Percentiles rank a stretch among this genome's conserved stretches.
These are phyloP conservation scores for Globodera ellingtonae DNA, from an alignment of 1,140 invertebrate genomes.

Conservation along the genomic window DNA sequence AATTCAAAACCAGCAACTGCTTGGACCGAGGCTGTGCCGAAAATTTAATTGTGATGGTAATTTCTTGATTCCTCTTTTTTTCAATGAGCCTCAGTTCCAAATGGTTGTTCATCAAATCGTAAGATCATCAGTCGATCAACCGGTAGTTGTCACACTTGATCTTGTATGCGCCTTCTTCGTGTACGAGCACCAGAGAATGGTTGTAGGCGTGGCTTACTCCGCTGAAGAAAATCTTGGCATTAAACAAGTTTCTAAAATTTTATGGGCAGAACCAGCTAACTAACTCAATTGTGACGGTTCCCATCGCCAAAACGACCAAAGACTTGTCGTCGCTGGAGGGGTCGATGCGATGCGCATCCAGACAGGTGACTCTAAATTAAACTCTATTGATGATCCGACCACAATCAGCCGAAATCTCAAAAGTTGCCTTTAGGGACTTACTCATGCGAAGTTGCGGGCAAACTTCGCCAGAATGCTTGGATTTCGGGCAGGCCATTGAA, in stretches of 20 bases:
- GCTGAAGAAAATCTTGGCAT: constrained; percentile 1
- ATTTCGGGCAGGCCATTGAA: constrained; percentile 12
- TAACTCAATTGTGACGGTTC: constrained; percentile 21
- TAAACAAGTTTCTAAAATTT: neutral
- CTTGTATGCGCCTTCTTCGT: constrained; percentile 14
- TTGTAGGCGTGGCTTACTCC: constrained; percentile 24
- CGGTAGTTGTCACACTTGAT: constrained; percentile 26
- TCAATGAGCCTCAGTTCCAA: no score
- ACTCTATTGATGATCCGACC: no score
- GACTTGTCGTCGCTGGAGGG: constrained; percentile 25
- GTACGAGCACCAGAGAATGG: constrained; percentile 15
- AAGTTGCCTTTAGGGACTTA: neutral
- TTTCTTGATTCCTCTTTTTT: no score
- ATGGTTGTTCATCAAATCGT: no score
- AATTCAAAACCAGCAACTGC: no score
- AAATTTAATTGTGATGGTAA: no score
- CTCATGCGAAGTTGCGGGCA: constrained; percentile 23
- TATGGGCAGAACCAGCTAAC: neutral
- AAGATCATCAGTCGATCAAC: constrained; percentile 21
- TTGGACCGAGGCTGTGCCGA: no score
- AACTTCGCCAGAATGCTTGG: constrained; percentile 7
- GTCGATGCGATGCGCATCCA: constrained; percentile 27
- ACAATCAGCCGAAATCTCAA: no score
- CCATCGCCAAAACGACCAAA: constrained; percentile 21
- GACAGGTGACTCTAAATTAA: constrained; percentile 3